Percentiles rank a stretch among this genome's conserved stretches.
Evolutionary conservation across 2,113 vertebrate genomes (phyloP).

Genomic region (Oreotrochilus melanogaster): DNA sequence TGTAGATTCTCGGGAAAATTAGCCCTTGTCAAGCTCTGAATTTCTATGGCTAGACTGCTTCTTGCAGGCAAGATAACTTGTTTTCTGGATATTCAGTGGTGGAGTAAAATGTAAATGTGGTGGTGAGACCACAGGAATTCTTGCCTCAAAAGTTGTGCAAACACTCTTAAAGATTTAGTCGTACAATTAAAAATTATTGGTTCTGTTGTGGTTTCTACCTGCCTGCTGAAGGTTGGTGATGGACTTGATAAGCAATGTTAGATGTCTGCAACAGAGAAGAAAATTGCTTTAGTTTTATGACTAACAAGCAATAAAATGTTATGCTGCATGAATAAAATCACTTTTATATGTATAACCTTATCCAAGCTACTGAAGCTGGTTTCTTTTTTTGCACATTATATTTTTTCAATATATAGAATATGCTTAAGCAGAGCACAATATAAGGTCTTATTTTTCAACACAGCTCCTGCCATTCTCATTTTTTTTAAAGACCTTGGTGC

Average conservation of each 20-base stretch:
- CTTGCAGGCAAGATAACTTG: not conserved
- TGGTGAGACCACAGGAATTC: not conserved
- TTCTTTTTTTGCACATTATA: not conserved
- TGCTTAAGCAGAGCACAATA: not conserved
- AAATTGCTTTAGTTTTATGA: not conserved
- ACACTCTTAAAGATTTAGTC: not conserved
- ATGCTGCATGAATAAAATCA: not conserved
- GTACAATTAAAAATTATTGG: rapidly evolving
- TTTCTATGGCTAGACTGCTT: not conserved
- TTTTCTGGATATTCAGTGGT: not conserved
- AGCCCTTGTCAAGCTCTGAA: not conserved
- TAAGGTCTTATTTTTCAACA: not conserved
- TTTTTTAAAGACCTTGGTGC: not conserved
- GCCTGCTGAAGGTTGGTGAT: not conserved
- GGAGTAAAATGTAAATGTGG: not conserved
- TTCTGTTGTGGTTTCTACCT: not conserved
- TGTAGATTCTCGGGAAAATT: not conserved
- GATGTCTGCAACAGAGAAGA: not conserved
- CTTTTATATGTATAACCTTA: not conserved
- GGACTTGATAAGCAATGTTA: not conserved
- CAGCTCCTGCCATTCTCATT: rapidly evolving
- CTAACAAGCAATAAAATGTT: not conserved
- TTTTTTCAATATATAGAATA: not conserved
- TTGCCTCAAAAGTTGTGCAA: not conserved
- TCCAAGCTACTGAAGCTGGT: not conserved